These are phyloP conservation scores for Trichonephila clavata DNA, from an alignment of 1,140 invertebrate genomes.

Conservation along the genomic window DNA sequence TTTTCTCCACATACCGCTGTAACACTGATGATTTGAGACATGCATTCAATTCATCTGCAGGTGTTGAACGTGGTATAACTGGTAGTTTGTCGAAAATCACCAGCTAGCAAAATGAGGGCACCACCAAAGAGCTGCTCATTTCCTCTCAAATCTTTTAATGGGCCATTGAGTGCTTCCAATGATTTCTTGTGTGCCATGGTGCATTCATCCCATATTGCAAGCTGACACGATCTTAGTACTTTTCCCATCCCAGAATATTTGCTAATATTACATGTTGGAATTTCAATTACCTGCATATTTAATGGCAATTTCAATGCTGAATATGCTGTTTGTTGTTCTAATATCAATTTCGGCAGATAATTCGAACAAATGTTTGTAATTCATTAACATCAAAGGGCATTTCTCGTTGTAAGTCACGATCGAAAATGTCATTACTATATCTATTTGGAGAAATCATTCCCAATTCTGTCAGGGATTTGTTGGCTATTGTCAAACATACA, in stretches of 20 bases:
- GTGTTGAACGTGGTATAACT: too few species aligned
- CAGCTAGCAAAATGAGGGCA: conserved; percentile 80
- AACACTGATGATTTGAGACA: conserved; percentile 35
- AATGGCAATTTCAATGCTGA: conserved; percentile 82
- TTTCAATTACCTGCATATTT: conserved; percentile 77
- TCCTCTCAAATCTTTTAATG: conserved; percentile 78
- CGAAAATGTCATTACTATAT: too few species aligned
- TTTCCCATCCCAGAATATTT: too few species aligned
- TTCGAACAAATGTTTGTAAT: too few species aligned
- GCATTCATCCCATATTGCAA: conserved; percentile 78
- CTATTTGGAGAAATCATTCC: too few species aligned
- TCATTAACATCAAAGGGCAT: too few species aligned
- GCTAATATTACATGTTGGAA: neutral
- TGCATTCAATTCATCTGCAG: too few species aligned
- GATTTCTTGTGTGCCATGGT: conserved; percentile 77
- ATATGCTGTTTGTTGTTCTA: conserved; percentile 84
- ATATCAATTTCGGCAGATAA: too few species aligned
- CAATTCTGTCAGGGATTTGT: too few species aligned
- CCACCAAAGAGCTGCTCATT: conserved; percentile 75
- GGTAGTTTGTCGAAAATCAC: conserved; percentile 81
- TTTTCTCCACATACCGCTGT: conserved; percentile 55
- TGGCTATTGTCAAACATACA: too few species aligned
- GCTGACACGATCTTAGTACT: conserved; percentile 56
- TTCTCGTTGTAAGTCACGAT: too few species aligned
- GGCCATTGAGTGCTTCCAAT: conserved; percentile 79